Conservation (phyloP, 2,888 invertebrate genomes). For the Drosophila longiperda region DNA sequence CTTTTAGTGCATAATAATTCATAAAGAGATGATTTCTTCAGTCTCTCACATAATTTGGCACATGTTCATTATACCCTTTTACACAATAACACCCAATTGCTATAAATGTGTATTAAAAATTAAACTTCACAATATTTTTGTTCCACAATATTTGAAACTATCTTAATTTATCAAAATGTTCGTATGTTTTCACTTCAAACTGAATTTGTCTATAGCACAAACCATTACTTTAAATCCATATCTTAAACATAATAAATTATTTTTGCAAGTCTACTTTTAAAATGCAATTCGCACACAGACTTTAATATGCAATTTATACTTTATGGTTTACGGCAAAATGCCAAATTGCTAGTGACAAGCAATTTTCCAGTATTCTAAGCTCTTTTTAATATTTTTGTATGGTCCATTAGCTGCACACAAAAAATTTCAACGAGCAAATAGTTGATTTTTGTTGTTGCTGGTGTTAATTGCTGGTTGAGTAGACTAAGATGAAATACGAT, state of each 20-base stretch:
- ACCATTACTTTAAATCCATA: not conserved
- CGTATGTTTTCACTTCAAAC: not conserved
- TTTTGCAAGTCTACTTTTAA: not conserved
- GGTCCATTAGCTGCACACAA: constrained; percentile 33
- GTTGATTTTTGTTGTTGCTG: constrained; percentile 7
- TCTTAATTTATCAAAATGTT: too few relatives aligned
- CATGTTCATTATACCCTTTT: not conserved
- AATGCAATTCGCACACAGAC: not conserved
- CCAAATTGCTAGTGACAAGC: constrained; percentile 11
- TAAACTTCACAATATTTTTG: too few relatives aligned
- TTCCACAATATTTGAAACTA: too few relatives aligned
- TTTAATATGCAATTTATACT: not conserved
- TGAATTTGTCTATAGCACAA: not conserved
- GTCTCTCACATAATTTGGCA: not conserved
- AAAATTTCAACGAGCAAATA: not conserved
- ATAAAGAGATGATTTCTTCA: not conserved
- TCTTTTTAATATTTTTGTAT: constrained; percentile 22
- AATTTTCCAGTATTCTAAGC: constrained; percentile 23
- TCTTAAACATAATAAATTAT: not conserved
- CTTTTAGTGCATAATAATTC: not conserved
- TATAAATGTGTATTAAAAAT: not conserved
- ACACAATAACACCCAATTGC: not conserved
- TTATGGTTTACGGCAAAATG: not conserved
- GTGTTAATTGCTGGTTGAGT: constrained; percentile 65
- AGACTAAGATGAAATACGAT: constrained; percentile 29